Base-by-base conservation (phyloP, 2,113 vertebrate genomes). In the Phrynosoma platyrhinos region DNA sequence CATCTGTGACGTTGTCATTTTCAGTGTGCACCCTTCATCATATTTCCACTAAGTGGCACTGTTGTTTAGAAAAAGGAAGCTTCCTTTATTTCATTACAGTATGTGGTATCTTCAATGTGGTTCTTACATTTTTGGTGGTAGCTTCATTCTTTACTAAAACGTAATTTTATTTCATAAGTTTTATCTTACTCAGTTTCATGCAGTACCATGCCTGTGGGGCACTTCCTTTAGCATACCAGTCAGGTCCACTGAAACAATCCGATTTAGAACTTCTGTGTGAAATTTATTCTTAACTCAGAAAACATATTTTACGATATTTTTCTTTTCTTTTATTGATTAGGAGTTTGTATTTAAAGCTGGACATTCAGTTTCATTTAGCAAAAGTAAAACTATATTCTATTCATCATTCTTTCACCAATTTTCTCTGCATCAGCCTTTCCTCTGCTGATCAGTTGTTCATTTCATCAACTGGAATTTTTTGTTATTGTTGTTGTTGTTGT, bases 21-120 rank as follows among this genome's bases (percentile, higher is more conserved):
- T 21, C 47, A 74, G 72, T 36, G 14, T 79, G 86, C 95, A 92
- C 90, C 93, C 86, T 91, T 68, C 93, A 14, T 85, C n/a, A 40
- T 83, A 86, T 64, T 1, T 89, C 97, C 97, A 94, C 96, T 88
- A 91, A 89, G 97, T 72, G 97, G 96, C 96, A 90, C 94, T 96
- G 91, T 96, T 97, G 96, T 85, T 95, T 84, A 93, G 89, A 94
- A 85, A 77, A 91, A 93, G 36, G 87, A 71, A 23, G 30, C 27
- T 85, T 90, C 4, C 30, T 85, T 90, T 4, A 0, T 8, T 42
- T n/a, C 85, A 2, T 2, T 79, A 40, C 3, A 9, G 0, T 12
- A 13, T 32, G 2, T 52, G 58, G 84, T 64, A 86, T 77, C 40
- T 7, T 18, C 8, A 20, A 14, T 40, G 52, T 9, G 30, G 36